Conservation (phyloP, 1,140 invertebrate species). For the Neodiprion virginianus region DNA sequence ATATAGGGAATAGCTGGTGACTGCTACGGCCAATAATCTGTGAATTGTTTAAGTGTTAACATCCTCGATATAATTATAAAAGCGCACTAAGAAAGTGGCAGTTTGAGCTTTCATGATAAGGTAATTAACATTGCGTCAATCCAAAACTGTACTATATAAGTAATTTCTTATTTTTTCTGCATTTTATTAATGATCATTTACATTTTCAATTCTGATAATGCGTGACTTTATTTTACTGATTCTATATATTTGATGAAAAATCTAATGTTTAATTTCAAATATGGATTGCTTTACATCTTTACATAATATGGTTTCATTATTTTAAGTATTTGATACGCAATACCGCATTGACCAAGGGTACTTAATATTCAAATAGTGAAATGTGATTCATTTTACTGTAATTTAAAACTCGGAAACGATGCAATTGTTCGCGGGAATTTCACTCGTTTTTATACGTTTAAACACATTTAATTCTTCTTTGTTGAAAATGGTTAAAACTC, state of each 20-base stretch:
- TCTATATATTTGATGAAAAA: too few relatives aligned
- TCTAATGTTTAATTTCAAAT: too few relatives aligned
- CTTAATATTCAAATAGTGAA: neutral
- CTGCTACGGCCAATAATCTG: constrained; percentile 42
- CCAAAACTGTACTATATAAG: too few relatives aligned
- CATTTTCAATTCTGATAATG: neutral
- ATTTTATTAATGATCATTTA: neutral
- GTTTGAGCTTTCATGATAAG: constrained; percentile 25
- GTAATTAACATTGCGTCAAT: constrained; percentile 27
- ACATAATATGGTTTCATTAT: too few relatives aligned
- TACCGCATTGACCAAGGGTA: neutral
- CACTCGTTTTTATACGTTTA: too few relatives aligned
- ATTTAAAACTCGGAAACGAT: too few relatives aligned
- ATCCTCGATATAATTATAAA: constrained; percentile 28
- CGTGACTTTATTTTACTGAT: neutral
- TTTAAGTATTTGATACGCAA: too few relatives aligned
- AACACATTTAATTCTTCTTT: too few relatives aligned
- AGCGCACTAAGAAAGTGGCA: constrained; percentile 9
- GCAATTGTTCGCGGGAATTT: too few relatives aligned
- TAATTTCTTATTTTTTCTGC: too few relatives aligned
- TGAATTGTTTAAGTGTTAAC: constrained; percentile 44
- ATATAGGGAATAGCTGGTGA: constrained; percentile 56
- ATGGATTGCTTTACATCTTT: too few relatives aligned
- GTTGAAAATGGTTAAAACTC: too few relatives aligned
- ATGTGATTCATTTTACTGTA: neutral